A percentile compares a stretch with the other conserved stretches of the same genome.
Evolutionary conservation across 2,113 vertebrate genomes (phyloP).

Genomic region (Tangachromis dhanisi): DNA sequence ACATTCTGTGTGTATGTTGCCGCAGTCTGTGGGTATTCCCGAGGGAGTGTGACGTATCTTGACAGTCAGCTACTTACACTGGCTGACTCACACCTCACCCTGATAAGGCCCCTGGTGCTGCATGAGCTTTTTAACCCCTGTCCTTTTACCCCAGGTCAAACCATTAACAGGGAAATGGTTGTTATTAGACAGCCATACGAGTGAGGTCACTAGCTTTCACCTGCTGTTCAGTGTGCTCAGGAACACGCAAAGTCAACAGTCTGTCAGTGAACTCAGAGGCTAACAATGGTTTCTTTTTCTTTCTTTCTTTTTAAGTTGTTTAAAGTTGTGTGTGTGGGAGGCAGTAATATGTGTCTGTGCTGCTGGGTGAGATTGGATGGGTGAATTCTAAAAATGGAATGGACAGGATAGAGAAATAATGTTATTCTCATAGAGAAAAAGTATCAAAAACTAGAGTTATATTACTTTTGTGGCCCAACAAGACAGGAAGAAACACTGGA

Average conservation of each 20-base stretch:
- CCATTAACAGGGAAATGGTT: conserved; percentile 39
- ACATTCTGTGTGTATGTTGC: conserved; percentile 1
- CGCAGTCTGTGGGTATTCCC: background rate
- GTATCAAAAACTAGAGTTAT: background rate
- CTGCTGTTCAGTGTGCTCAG: background rate
- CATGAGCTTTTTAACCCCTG: conserved; percentile 21
- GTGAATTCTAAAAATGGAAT: background rate
- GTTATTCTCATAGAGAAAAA: background rate
- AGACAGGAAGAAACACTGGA: background rate
- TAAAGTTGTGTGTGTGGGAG: background rate
- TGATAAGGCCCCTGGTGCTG: conserved; percentile 17
- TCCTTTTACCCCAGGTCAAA: conserved; percentile 31
- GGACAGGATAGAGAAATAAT: background rate
- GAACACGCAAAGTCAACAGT: background rate
- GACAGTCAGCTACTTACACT: background rate
- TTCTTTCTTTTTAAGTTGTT: background rate
- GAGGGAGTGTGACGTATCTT: background rate
- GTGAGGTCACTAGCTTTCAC: conserved; percentile 18
- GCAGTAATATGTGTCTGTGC: background rate
- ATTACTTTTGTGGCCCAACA: background rate
- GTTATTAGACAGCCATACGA: background rate
- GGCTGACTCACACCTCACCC: conserved; percentile 12
- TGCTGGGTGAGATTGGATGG: background rate
- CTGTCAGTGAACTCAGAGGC: background rate
- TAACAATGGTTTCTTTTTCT: background rate